Conservation (phyloP, 1,140 invertebrate species). For the Melipona quadrifasciata region DNA sequence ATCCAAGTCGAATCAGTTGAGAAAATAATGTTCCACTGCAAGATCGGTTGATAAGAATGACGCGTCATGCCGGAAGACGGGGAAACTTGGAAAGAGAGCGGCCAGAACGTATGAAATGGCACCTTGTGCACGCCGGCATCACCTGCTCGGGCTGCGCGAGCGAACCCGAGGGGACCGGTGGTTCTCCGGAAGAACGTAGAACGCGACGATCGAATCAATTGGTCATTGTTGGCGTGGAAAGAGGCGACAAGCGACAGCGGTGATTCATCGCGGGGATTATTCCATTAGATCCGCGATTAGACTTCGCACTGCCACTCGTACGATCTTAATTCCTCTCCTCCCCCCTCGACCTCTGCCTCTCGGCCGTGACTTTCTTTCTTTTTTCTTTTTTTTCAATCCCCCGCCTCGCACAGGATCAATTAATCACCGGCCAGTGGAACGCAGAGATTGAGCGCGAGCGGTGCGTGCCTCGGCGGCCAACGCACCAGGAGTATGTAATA, state of each 20-base stretch:
- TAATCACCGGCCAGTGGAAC: conserved; percentile 34
- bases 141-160: conserved; percentile 9
- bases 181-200: conserved; percentile 28
- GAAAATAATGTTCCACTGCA: neutral
- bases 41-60: neutral
- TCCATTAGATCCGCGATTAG: conserved; percentile 54
- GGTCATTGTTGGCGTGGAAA: conserved; percentile 48
- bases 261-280: conserved; percentile 58
- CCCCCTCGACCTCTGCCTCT: neutral
- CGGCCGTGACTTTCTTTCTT: neutral
- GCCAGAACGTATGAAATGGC: neutral
- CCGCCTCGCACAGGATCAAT: conserved; percentile 45
- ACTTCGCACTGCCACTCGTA: conserved; percentile 51
- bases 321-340: conserved; percentile 36
- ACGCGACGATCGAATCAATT: conserved; percentile 55
- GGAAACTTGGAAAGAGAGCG: neutral
- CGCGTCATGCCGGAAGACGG: neutral
- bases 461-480: neutral
- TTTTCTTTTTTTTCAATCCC: conserved; percentile 13
- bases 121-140: conserved; percentile 8
- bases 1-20: neutral
- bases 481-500: neutral
- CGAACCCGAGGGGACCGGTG: neutral
- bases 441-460: conserved; percentile 17
- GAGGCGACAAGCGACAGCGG: neutral